Percentiles rank a stretch among this genome's conserved stretches.
Conservation (phyloP, 2,888 invertebrate genomes). For the Erpobdella octoculata region DNA sequence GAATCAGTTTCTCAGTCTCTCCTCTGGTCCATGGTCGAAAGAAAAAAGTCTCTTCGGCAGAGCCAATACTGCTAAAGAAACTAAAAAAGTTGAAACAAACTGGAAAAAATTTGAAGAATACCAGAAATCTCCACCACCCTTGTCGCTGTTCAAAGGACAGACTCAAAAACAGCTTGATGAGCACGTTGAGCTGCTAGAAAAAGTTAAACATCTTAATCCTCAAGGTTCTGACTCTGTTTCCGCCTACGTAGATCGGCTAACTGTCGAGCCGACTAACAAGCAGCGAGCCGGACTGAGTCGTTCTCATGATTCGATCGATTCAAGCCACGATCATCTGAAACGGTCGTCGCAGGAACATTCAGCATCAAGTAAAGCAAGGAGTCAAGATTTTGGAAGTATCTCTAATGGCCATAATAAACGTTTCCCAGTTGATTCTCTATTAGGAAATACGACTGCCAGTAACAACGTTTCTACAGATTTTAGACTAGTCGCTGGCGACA, state of each 20-base stretch:
- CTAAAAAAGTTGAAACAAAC: not conserved
- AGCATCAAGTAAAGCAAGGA: not conserved
- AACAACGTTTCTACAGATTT: too few species aligned
- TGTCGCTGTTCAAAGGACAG: not conserved
- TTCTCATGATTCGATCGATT: not conserved
- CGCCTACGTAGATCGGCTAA: not conserved
- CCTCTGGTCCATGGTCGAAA: conserved; percentile 15
- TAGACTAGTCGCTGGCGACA: not conserved
- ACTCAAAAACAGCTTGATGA: not conserved
- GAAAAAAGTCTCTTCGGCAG: conserved; percentile 15
- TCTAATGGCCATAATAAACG: too few species aligned
- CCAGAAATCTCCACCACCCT: not conserved
- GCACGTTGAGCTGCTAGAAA: not conserved
- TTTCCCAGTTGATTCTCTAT: too few species aligned
- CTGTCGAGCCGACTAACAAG: not conserved
- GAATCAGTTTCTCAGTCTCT: conserved; percentile 14
- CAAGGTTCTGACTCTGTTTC: not conserved
- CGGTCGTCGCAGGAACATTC: not conserved
- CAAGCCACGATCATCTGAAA: too few species aligned
- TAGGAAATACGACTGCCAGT: too few species aligned
- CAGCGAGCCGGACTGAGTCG: not conserved
- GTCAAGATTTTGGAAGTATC: not conserved
- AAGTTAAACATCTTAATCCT: not conserved
- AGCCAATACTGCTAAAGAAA: not conserved
- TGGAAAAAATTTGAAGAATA: conserved; percentile 19